Base-by-base conservation (phyloP, 2,888 invertebrate genomes). In the Marasmarcha lunaedactyla region DNA sequence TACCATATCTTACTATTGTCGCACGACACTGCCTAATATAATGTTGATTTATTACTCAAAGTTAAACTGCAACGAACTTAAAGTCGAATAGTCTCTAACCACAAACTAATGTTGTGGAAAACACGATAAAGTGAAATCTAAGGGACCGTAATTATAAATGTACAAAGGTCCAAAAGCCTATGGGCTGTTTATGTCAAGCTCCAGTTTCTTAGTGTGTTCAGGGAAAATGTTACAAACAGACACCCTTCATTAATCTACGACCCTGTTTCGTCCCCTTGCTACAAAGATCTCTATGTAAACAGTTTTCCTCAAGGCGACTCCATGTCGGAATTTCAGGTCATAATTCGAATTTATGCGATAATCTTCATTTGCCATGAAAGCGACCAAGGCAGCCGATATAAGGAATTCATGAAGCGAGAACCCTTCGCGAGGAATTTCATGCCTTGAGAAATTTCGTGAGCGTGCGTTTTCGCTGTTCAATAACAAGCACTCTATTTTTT, bases 341-440 rank as follows among this genome's bases (percentile, higher is more conserved):
- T 49, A 51, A 53, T 60, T 62, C 55, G 62, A 62, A 66, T 64
- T 59, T 65, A 70, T 68, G 61, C 64, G 63, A 64, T 59, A 54
- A 30, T 52, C 54, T 56, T 63, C 64, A 63, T 69, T 69, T 64
- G 55, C 59, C 63, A 65, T 60, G 59, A 54, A 57, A 60, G 54
- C 51, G 54, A 51, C 55, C 58, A 62, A 58, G 60, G 58, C 57
- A 57, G 62, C 58, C 59, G 61, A 59, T 63, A 71, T 73, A 70
- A 71, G 69, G 71, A 70, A 70, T 72, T 73, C 73, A 70, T 70
- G 65, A 64, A 68, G 54, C 48, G 9, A 9, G 30, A 30, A 30
- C 30, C 30, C 30, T 30, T n/a, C 9, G 30, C n/a, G 10, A 30
- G 30, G 30, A 30, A 30, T n/a, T 30, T 30, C 11, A 11, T 30